Evolutionary conservation across 2,888 invertebrate genomes (phyloP).

Genomic region (Odontocerum albicorne): DNA sequence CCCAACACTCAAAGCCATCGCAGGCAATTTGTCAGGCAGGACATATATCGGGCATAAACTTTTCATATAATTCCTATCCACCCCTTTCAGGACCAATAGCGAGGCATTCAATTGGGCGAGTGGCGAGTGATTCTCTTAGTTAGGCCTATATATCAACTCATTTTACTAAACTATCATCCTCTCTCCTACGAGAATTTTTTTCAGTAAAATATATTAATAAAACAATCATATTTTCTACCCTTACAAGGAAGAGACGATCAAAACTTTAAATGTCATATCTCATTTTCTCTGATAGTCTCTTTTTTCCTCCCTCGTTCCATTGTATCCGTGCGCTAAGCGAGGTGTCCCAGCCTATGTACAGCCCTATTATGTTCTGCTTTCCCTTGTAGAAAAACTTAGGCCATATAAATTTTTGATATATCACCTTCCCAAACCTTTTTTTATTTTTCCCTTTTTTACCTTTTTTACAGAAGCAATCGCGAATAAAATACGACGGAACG

Average conservation of each 20-base stretch:
- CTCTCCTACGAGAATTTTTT: background rate
- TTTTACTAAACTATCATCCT: constrained; percentile 13
- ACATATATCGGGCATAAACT: constrained; percentile 14
- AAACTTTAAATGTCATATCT: too few species aligned
- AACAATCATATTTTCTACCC: too few species aligned
- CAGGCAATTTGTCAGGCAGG: background rate
- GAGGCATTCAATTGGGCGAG: constrained; percentile 29
- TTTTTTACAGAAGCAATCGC: constrained; percentile 22
- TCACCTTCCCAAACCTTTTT: constrained; percentile 26
- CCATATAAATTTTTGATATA: constrained; percentile 37
- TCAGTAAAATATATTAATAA: too few species aligned
- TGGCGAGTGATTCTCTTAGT: constrained; percentile 28
- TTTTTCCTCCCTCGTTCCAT: background rate
- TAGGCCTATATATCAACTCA: constrained; percentile 12
- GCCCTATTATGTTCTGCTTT: constrained; percentile 20
- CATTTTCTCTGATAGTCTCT: background rate
- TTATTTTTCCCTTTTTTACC: constrained; percentile 9
- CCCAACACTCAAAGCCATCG: too few species aligned
- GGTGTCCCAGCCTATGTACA: constrained; percentile 2
- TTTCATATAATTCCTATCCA: constrained; percentile 15
- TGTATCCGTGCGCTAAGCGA: constrained; percentile 6
- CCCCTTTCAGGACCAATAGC: constrained; percentile 3
- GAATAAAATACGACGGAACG: constrained; percentile 21
- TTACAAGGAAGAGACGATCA: too few species aligned
- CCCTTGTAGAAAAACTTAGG: constrained; percentile 32